These are phyloP conservation scores for Nerophis ophidion DNA, from an alignment of 2,113 vertebrate species.

Conservation along the genomic window DNA sequence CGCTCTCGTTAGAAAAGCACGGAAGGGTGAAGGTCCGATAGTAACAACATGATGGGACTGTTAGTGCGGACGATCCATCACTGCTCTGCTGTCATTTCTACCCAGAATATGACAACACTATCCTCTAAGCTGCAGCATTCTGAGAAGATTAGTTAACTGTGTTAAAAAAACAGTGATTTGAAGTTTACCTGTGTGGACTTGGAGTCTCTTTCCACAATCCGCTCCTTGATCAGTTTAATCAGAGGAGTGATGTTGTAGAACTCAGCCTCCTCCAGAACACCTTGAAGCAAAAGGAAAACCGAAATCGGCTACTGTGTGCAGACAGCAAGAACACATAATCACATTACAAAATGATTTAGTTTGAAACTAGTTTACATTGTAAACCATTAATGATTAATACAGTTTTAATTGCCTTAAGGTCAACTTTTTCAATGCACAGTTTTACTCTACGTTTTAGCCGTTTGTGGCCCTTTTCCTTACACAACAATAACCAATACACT, in stretches of 20 bases:
- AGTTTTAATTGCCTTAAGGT: no score
- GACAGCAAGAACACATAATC: no score
- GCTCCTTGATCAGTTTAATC: slow-evolving; percentile 92
- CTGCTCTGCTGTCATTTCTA: no score
- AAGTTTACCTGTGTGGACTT: slow-evolving; percentile 83
- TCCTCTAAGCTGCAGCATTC: no score
- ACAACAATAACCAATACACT: no score
- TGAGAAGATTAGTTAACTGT: not conserved
- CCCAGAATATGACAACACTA: no score
- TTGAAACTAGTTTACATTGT: not conserved
- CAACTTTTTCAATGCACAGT: no score
- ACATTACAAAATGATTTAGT: not conserved
- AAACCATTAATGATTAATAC: not conserved
- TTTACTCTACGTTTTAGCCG: no score
- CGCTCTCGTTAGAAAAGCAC: slow-evolving; percentile 16
- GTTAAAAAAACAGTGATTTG: not conserved
- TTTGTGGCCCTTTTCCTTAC: no score
- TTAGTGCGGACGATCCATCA: not conserved
- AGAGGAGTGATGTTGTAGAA: slow-evolving; percentile 95
- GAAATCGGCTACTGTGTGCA: not conserved
- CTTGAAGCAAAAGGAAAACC: slow-evolving; percentile 45
- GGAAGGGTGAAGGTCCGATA: slow-evolving; percentile 5
- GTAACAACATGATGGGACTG: not conserved
- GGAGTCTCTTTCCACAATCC: slow-evolving; percentile 87
- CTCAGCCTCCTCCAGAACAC: slow-evolving; percentile 90